Evolutionary conservation across 2,113 vertebrate genomes (phyloP), one percentile per base, ranked within the genome.

Genomic region (Paralichthys olivaceus): DNA sequence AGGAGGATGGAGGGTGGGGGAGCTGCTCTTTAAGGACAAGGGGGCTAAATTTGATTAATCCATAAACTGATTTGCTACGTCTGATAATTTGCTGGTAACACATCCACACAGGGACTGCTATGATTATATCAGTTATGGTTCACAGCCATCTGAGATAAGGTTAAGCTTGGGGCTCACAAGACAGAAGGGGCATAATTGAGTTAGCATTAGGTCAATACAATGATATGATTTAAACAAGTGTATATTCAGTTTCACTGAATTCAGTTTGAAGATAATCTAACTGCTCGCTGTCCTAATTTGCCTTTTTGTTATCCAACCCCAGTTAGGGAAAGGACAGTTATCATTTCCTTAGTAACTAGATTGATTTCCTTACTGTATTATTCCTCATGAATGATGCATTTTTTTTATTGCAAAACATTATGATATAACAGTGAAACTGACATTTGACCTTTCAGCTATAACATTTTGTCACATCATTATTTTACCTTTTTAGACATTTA

Each of bases 101-200:
- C 77, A 86, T 85, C 75, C 86, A 87, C 91, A 84, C 62, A 56
- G 86, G 84, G 86, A 74, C 72, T 25, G 79, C 77, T 86, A 72
- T 91, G 87, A 92, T 91, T 88, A 85, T 85, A 90, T 92, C 90
- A 86, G 91, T 86, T 90, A 89, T 87, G 91, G 88, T 93, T 93
- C 90, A 90, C 26, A 72, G 80, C 69, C 65, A 76, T 86, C 70
- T 67, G 32, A 90, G 89, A 92, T 93, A 84, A 87, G 91, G 90
- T 91, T 86, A 90, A 77, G 82, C 83, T 82, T 57, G 37, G 64
- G 80, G 78, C 88, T 84, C 77, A 43, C 45, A 72, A 49, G 74
- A 79, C 65, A 9, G 61, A 84, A 65, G 79, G 37, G 59, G 49
- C 49, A 5, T 88, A 89, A 90, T 86, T 88, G 76, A 89, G 80